Evolutionary conservation across 2,113 vertebrate species (phyloP).

Genomic region (Catharus bicknelli): DNA sequence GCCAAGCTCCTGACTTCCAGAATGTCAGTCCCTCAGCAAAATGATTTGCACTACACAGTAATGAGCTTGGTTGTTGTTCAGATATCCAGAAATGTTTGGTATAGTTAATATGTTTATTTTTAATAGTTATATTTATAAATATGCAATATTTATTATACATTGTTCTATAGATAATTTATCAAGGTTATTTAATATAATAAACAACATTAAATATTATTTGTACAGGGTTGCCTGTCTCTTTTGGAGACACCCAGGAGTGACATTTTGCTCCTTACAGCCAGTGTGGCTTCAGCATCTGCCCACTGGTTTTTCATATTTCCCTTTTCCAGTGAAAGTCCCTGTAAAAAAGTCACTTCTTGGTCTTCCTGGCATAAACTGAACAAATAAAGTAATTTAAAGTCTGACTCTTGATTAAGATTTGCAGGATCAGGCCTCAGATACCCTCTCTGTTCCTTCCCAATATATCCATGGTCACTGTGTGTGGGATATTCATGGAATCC

Average conservation of each 20-base stretch:
- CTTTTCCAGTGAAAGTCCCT: not conserved
- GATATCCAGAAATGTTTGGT: not conserved
- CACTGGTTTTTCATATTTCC: fast-evolving
- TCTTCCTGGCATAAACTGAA: not conserved
- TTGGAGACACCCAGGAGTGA: not conserved
- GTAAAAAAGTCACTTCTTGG: not conserved
- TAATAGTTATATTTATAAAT: not conserved
- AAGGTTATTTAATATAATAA: not conserved
- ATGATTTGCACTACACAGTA: not conserved
- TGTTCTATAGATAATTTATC: not conserved
- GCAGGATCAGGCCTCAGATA: not conserved
- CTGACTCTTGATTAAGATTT: not conserved
- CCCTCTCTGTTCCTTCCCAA: not conserved
- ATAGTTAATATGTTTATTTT: not conserved
- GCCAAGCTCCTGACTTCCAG: not conserved
- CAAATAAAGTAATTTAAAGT: not conserved
- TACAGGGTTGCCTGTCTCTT: not conserved
- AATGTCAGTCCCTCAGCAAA: not conserved
- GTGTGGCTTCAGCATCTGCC: not conserved
- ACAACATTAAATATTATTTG: not conserved
- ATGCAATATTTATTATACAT: not conserved
- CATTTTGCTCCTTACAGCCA: not conserved
- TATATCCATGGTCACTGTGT: fast-evolving
- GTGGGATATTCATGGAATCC: not conserved
- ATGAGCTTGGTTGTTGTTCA: not conserved